phyloP scores from a whole-genome alignment of 1,140 invertebrate species.

The Leptoteleia sp. region DNA sequence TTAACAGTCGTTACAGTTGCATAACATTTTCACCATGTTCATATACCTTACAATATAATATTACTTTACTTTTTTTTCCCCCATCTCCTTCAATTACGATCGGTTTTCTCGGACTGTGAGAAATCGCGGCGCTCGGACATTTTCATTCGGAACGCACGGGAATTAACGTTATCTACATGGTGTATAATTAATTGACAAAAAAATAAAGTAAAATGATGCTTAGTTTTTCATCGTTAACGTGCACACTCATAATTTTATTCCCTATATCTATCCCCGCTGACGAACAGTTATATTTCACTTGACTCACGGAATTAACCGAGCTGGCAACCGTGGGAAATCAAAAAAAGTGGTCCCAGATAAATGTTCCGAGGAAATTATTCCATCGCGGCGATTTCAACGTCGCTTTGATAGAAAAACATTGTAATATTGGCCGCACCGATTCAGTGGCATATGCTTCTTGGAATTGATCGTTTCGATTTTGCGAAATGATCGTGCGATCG shows the following conservation, averaged over 20 bases:
- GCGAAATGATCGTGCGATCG: slow-evolving; percentile 45
- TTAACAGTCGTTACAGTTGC: no score
- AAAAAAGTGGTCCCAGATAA: slow-evolving; percentile 66
- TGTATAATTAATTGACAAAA: slow-evolving; percentile 58
- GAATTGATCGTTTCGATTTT: slow-evolving; percentile 45
- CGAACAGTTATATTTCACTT: slow-evolving; percentile 64
- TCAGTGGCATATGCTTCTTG: slow-evolving; percentile 15
- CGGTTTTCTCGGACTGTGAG: no score
- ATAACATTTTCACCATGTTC: no score
- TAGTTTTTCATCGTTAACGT: slow-evolving; percentile 44
- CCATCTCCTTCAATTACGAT: no score
- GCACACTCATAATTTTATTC: slow-evolving; percentile 57
- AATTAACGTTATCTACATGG: slow-evolving; percentile 17
- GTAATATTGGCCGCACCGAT: slow-evolving; percentile 48
- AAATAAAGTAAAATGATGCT: slow-evolving; percentile 34
- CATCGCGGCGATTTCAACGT: slow-evolving; percentile 36
- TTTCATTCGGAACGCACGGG: not conserved
- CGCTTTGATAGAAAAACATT: slow-evolving; percentile 53
- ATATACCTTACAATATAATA: no score
- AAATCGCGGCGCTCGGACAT: no score
- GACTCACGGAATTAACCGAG: slow-evolving; percentile 59
- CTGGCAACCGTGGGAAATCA: slow-evolving; percentile 65
- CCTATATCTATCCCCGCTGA: slow-evolving; percentile 35
- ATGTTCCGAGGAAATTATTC: slow-evolving; percentile 58
- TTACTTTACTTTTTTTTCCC: no score